phyloP scores from a whole-genome alignment of 1,140 invertebrate species.

The Drosophila takahashii region DNA sequence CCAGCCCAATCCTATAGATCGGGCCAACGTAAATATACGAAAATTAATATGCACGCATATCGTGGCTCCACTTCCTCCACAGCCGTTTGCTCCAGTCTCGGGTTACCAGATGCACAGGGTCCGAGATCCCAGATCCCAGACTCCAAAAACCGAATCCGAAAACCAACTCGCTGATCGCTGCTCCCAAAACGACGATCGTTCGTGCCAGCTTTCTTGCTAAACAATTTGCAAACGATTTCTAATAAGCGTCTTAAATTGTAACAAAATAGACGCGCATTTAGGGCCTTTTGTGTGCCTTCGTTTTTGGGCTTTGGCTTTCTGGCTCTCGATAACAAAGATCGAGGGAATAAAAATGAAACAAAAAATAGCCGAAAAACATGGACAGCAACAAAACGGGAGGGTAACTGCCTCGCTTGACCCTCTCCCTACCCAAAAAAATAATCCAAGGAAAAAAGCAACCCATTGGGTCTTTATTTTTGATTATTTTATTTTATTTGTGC shows the following conservation, averaged over 20 bases:
- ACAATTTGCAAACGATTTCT: slow-evolving; percentile 83
- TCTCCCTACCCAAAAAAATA: slow-evolving; percentile 23
- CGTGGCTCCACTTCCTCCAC: slow-evolving; percentile 63
- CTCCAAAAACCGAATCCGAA: slow-evolving; percentile 10
- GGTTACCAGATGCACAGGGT: slow-evolving; percentile 37
- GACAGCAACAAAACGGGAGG: slow-evolving; percentile 51
- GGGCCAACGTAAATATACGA: slow-evolving; percentile 65
- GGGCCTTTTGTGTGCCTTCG: slow-evolving; percentile 68
- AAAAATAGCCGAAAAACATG: slow-evolving; percentile 41
- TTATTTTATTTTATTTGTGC: slow-evolving; percentile 59
- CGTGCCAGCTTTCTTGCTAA: slow-evolving; percentile 76
- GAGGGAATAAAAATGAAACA: slow-evolving; percentile 35
- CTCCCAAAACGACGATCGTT: slow-evolving; percentile 51
- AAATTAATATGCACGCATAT: slow-evolving; percentile 82
- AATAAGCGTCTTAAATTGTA: slow-evolving; percentile 83
- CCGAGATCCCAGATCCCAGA: slow-evolving; percentile 8
- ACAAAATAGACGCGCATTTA: slow-evolving; percentile 83
- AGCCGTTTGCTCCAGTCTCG: slow-evolving; percentile 35
- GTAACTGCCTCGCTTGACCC: slow-evolving; percentile 48
- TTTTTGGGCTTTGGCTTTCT: not conserved
- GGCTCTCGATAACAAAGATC: slow-evolving; percentile 62
- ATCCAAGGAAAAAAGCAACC: slow-evolving; percentile 14
- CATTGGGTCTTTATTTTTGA: slow-evolving; percentile 22
- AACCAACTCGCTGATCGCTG: slow-evolving; percentile 18
- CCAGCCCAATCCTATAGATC: slow-evolving; percentile 36